A percentile compares a stretch with the other conserved stretches of the same genome.
These are phyloP conservation scores for Seriola quinqueradiata DNA, from an alignment of 2,113 vertebrate genomes.

Conservation along the genomic window DNA sequence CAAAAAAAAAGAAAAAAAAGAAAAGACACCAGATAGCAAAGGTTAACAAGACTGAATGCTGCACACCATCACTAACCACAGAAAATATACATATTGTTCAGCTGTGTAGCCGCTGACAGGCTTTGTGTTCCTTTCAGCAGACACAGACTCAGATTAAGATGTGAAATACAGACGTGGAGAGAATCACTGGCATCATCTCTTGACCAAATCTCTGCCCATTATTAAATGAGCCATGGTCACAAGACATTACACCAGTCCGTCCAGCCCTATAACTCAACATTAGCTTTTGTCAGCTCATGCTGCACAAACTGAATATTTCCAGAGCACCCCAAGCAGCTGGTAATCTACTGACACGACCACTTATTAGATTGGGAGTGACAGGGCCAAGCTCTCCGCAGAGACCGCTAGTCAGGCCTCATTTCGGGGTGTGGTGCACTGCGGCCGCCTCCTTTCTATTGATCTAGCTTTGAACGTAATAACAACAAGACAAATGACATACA, in stretches of 20 bases:
- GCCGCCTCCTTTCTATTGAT: constrained; percentile 77
- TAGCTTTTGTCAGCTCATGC: constrained; percentile 69
- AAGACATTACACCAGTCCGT: constrained; percentile 50
- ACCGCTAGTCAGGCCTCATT: constrained; percentile 68
- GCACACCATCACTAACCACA: background rate
- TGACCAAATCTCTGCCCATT: constrained; percentile 50
- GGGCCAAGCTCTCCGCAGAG: constrained; percentile 76
- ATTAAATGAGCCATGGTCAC: constrained; percentile 68
- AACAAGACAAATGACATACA: constrained; percentile 78
- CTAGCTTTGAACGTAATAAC: constrained; percentile 72
- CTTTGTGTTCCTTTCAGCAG: constrained; percentile 41
- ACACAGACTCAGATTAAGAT: constrained; percentile 52
- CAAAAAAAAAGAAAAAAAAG: background rate
- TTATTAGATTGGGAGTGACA: constrained; percentile 80
- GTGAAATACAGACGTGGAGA: constrained; percentile 50
- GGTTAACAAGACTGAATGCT: background rate
- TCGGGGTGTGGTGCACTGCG: constrained; percentile 62
- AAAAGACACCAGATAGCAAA: background rate
- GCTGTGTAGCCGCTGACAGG: constrained; percentile 43
- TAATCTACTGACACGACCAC: constrained; percentile 68
- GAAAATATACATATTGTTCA: constrained; percentile 1
- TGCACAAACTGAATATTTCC: constrained; percentile 75
- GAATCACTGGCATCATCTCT: constrained; percentile 41
- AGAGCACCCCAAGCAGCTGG: constrained; percentile 68
- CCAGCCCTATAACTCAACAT: constrained; percentile 60